phyloP scores from a whole-genome alignment of 2,797 vertebrate species.

The Gouania willdenowi region DNA sequence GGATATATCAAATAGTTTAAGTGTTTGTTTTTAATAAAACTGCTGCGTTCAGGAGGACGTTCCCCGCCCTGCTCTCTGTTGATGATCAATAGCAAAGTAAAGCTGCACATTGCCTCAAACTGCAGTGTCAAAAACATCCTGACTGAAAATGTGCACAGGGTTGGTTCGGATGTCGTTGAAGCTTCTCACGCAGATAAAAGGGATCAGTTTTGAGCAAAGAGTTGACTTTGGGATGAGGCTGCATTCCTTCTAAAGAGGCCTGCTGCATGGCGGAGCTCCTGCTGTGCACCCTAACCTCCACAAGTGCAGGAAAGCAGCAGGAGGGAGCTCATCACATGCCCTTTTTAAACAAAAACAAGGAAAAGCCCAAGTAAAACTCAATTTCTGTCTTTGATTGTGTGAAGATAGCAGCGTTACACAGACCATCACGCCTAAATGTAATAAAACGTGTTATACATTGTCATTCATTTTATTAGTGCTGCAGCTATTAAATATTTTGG shows the following conservation, averaged over 20 bases:
- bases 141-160: too few species aligned
- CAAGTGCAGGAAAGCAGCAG: slow-evolving; percentile 18
- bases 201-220: slow-evolving; percentile 22
- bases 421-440: too few species aligned
- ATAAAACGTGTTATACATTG: too few species aligned
- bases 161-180: slow-evolving; percentile 13
- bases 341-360: slow-evolving; percentile 10
- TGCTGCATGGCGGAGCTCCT: slow-evolving; percentile 10
- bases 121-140: too few species aligned
- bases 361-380: slow-evolving; percentile 7
- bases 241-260: slow-evolving; percentile 15
- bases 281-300: slow-evolving; percentile 30
- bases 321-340: slow-evolving; percentile 28
- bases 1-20: too few species aligned
- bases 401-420: slow-evolving; percentile 1
- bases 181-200: slow-evolving; percentile 29
- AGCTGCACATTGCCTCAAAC: too few species aligned
- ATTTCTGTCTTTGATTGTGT: slow-evolving; percentile 1
- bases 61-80: too few species aligned
- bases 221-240: slow-evolving; percentile 13
- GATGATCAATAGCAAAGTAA: too few species aligned
- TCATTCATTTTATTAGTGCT: too few species aligned
- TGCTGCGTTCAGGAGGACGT: too few species aligned
- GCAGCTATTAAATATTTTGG: too few species aligned
- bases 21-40: too few species aligned